Evolutionary conservation across 2,797 vertebrate species (phyloP), one percentile per base, ranked within the genome.

Genomic region (Chaenodraco wilsoni): DNA sequence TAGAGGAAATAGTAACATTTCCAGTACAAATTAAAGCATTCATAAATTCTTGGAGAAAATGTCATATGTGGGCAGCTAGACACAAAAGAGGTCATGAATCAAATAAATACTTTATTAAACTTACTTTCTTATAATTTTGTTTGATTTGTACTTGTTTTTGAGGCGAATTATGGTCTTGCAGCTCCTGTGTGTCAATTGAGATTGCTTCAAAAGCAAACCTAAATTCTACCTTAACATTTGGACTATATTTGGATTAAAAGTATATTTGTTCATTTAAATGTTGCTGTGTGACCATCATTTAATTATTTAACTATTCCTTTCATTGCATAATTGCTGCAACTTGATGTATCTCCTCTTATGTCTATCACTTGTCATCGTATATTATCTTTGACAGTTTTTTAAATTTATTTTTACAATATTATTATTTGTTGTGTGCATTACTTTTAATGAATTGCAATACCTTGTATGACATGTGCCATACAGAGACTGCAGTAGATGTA

Each of bases 361-460:
- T 43, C 31, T 59, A 13, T 27, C 0, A 56, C 17, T 37, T 27
- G 14, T 49, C 6, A 37, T 37, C 8, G 33, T 37, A 37, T 37
- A 7, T 37, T 7, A 9, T 37, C 33, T 37, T 37, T 37, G 33
- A 37, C 10, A 4, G 13, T 37, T 9, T 48, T 9, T 40, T 12
- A 7, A 3, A 48, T 27, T 52, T 0, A 23, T 62, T 40, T 12
- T 21, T 2, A 31, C 12, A 0, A 10, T 40, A 23, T 1, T 13
- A 12, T 16, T 9, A 9, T 37, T 37, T 16, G n/a, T 3, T 1
- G 0, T 13, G 6, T 17, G 43, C 57, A 13, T 41, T 17, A 4
- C 3, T n/a, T 7, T 19, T 4, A 45, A 10, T 45, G 33, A 33
- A 49, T 49, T 23, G 16, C 13, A 48, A 19, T 10, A 8, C 15